Evolutionary conservation across 2,113 vertebrate genomes (phyloP).

Genomic region (Planiliza haematocheilus): DNA sequence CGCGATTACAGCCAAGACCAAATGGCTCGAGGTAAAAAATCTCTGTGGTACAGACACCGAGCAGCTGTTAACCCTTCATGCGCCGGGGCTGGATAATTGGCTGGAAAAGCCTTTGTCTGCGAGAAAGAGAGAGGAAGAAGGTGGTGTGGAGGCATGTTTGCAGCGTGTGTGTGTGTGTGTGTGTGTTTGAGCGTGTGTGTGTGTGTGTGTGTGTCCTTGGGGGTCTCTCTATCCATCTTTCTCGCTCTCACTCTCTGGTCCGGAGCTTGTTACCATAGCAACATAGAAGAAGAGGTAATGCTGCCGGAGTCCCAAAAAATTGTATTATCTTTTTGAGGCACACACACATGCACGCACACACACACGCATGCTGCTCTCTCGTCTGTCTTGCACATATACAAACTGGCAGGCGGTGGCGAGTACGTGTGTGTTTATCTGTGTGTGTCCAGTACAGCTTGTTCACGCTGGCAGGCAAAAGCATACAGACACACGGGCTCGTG

Average conservation of each 20-base stretch:
- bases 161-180: slow-evolving; percentile 32
- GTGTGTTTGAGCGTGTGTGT: slow-evolving; percentile 45
- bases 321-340: slow-evolving; percentile 78
- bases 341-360: slow-evolving; percentile 34
- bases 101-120: slow-evolving; percentile 79
- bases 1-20: slow-evolving; percentile 69
- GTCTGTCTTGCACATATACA: slow-evolving; percentile 60
- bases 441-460: slow-evolving; percentile 72
- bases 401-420: slow-evolving; percentile 58
- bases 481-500: slow-evolving; percentile 40
- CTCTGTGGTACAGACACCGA: slow-evolving; percentile 74
- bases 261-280: slow-evolving; percentile 81
- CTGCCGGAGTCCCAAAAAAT: slow-evolving; percentile 80
- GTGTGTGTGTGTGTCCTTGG: slow-evolving; percentile 71
- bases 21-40: slow-evolving; percentile 78
- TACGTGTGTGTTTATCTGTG: slow-evolving; percentile 29
- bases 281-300: slow-evolving; percentile 79
- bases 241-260: slow-evolving; percentile 77
- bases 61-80: slow-evolving; percentile 78
- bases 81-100: slow-evolving; percentile 74
- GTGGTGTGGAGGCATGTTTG: slow-evolving; percentile 69
- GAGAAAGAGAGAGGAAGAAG: slow-evolving; percentile 42
- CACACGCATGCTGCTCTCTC: slow-evolving; percentile 41
- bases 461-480: slow-evolving; percentile 73
- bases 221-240: slow-evolving; percentile 79